Evolutionary conservation across 2,888 invertebrate genomes (phyloP), one percentile per base, ranked within the genome.

Genomic region (Pemphredon lugubris): DNA sequence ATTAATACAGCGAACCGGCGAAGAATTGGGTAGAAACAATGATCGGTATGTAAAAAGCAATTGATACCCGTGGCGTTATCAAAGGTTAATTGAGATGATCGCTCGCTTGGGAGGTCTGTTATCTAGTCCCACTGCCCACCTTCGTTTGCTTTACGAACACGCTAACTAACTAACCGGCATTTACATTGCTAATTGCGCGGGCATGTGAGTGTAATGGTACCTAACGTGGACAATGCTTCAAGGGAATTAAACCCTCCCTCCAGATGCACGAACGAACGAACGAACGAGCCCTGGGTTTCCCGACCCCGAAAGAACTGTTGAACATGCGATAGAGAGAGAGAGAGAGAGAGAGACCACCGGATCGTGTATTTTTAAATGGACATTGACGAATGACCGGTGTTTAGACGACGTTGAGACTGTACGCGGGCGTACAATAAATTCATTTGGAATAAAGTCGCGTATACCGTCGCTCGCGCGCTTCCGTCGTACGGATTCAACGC

Each of bases 111-210:
- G 88, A 88, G 87, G 88, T 88, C 87, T 83, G 86, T 88, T 89
- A 88, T 88, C 87, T 87, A 85, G 83, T 79, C 73, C 74, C 79
- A 73, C 55, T 80, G 75, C 61, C 77, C 76, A 69, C 79, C 65
- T 75, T 74, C 73, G 75, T 70, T 77, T 73, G 82, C 83, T 86
- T 84, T 85, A 78, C 85, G 83, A 87, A 87, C 87, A 89, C 85
- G 88, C 88, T 84, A 87, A 87, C 87, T 87, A 88, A 89, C 88
- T 87, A 88, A 88, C 87, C 84, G 80, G 83, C 87, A 89, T 89
- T 89, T 89, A 88, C 89, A 89, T 89, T 89, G 89, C 89, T 89
- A 89, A 89, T 89, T 89, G 88, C 86, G 75, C 82, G 81, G 79
- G 77, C 86, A 84, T 84, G 84, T 79, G 84, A 87, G 79, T 86